Evolutionary conservation across 2,113 vertebrate genomes (phyloP).

Genomic region (Notechis scutatus): DNA sequence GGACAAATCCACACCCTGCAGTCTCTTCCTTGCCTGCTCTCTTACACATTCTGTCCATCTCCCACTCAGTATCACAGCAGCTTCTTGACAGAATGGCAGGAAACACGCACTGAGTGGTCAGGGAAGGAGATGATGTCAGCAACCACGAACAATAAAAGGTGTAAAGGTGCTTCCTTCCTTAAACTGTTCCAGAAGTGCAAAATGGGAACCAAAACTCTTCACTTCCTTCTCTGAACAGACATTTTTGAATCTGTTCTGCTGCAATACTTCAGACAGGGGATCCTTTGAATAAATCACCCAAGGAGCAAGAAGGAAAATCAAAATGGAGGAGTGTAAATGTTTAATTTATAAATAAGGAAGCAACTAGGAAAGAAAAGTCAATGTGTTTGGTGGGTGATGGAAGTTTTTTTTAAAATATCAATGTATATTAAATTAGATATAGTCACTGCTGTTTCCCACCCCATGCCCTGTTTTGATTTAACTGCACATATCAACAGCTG

Average conservation of each 20-base stretch:
- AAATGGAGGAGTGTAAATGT: conserved; percentile 46
- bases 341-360: conserved; percentile 58
- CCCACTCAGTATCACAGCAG: conserved; percentile 68
- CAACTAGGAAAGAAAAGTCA: conserved; percentile 30
- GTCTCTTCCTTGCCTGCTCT: not conserved
- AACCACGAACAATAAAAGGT: conserved; percentile 96
- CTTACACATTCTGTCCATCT: conserved; percentile 31
- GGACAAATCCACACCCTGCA: conserved; percentile 53
- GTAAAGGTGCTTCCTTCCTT: conserved; percentile 98
- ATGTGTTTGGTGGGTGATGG: conserved; percentile 24
- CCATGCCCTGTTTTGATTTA: not conserved
- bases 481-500: conserved; percentile 4
- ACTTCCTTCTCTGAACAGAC: conserved; percentile 77
- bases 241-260: conserved; percentile 67
- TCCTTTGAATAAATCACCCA: conserved; percentile 64
- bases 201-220: conserved; percentile 86
- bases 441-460: not conserved
- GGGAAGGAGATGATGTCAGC: conserved; percentile 96
- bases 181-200: conserved; percentile 86
- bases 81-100: conserved; percentile 85
- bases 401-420: not conserved
- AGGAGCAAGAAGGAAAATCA: conserved; percentile 55
- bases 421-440: not conserved
- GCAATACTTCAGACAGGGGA: conserved; percentile 60
- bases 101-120: conserved; percentile 82